phyloP scores from a whole-genome alignment of 2,797 vertebrate species.

The Crenichthys baileyi region DNA sequence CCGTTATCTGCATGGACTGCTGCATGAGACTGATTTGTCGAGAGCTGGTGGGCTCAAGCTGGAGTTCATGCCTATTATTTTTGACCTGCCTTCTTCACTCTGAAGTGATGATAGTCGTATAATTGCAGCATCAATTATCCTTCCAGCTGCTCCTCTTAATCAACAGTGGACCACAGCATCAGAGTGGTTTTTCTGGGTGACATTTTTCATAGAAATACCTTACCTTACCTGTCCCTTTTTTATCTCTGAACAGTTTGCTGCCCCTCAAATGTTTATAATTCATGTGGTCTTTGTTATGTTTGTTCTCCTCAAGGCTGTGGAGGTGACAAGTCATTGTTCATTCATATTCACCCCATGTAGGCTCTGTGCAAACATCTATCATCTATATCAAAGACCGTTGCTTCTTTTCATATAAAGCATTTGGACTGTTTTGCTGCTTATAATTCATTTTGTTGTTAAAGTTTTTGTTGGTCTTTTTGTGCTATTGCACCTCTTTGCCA shows the following conservation, averaged over 20 bases:
- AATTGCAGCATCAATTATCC: conserved; percentile 41
- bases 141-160: conserved; percentile 36
- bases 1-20: conserved; percentile 31
- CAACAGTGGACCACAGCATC: conserved; percentile 30
- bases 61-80: conserved; percentile 41
- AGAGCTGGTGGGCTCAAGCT: conserved; percentile 34
- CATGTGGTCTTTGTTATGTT: conserved; percentile 48
- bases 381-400: conserved; percentile 63
- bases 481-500: conserved; percentile 17
- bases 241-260: conserved; percentile 43
- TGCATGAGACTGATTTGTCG: conserved; percentile 41
- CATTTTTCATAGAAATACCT: conserved; percentile 19
- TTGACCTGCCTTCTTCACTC: conserved; percentile 33
- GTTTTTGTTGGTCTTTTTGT: conserved; percentile 27
- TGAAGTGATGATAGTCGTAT: conserved; percentile 27
- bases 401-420: conserved; percentile 58
- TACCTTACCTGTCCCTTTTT: conserved; percentile 29
- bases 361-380: conserved; percentile 56
- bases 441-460: conserved; percentile 22
- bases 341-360: conserved; percentile 66
- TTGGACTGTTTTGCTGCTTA: conserved; percentile 27
- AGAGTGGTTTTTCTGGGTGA: conserved; percentile 19
- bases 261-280: conserved; percentile 36
- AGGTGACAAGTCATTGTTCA: conserved; percentile 61
- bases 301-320: conserved; percentile 45